phyloP scores from a whole-genome alignment of 2,797 vertebrate species.

The Alexandromys oeconomus region DNA sequence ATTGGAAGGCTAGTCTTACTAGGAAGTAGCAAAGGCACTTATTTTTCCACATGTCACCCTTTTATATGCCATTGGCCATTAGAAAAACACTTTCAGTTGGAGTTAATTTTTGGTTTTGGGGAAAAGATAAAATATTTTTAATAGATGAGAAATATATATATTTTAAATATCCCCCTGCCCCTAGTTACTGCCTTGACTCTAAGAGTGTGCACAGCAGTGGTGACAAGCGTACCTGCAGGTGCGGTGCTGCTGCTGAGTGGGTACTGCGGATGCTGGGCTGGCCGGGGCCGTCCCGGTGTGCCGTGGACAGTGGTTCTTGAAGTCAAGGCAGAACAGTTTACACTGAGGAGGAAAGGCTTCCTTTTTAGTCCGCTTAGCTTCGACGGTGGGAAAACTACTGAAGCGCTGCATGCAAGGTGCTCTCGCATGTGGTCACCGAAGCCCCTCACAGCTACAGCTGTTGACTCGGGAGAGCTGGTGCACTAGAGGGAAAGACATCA shows the following conservation, averaged over 20 bases:
- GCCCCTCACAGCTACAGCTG: conserved; percentile 34
- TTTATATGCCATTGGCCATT: conserved; percentile 75
- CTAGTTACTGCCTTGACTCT: conserved; percentile 82
- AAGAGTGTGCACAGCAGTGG: conserved; percentile 79
- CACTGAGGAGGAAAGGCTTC: conserved; percentile 7
- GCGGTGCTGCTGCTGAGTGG: conserved; percentile 46
- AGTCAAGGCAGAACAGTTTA: neutral
- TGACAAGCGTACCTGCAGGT: conserved; percentile 79
- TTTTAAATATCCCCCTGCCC: conserved; percentile 85
- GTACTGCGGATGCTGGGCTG: neutral
- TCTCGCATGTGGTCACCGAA: conserved; percentile 44
- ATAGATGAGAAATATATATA: conserved; percentile 88
- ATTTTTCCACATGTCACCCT: conserved; percentile 76
- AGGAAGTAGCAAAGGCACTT: conserved; percentile 72
- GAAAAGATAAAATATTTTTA: conserved; percentile 86
- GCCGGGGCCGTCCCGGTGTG: neutral
- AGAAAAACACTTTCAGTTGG: conserved; percentile 74
- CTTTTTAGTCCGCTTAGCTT: conserved; percentile 29
- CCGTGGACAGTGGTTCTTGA: neutral
- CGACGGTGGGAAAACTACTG: conserved; percentile 38
- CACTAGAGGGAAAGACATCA: conserved; percentile 24
- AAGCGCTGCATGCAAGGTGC: conserved; percentile 68
- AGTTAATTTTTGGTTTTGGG: conserved; percentile 80
- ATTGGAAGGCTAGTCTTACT: conserved; percentile 55
- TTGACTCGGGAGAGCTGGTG: neutral